Evolutionary conservation across 2,113 vertebrate genomes (phyloP), one percentile per base, ranked within the genome.

Genomic region (Erythrolamprus reginae): DNA sequence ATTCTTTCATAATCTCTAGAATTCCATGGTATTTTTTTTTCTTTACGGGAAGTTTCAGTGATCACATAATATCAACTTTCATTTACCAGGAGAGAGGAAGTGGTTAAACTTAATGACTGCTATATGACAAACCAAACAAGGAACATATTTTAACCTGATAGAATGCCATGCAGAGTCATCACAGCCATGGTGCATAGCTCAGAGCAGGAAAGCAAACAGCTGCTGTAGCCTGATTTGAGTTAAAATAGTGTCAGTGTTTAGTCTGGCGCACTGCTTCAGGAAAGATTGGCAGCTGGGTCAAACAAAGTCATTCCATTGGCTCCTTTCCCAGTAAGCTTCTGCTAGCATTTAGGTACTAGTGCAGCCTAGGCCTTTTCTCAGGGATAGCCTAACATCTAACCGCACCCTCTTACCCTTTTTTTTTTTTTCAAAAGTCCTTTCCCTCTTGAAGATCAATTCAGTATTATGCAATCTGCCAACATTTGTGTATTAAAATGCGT

Each of bases 241-340:
- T 97, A 97, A 98, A 98, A 97, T 98, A 98, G 97, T 97, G 97
- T 97, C 96, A 97, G 97, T 98, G 98, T 98, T 98, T 98, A 97
- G 98, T 98, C 98, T 99, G 98, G 98, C 98, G 97, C 98, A 98
- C 97, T 97, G 98, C 98, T 98, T 97, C 97, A 96, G 96, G 96
- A 98, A 97, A 98, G 98, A 98, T 98, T 98, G 98, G 98, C 98
- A 99, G 98, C 98, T 98, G 98, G 98, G 98, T 98, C 98, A 98
- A 98, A 97, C 97, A 98, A 98, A 99, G 98, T 98, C 98, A 97
- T 97, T 96, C 96, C 96, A 95, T 96, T 96, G 97, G 98, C 98
- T 98, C 96, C 94, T 95, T 98, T 98, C 97, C 97, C 97, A 97
- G 97, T 97, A 96, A 97, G 98, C 97, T 97, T 97, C 97, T 97